These are phyloP conservation scores for Eledone cirrhosa DNA, from an alignment of 2,888 invertebrate species.

Conservation along the genomic window DNA sequence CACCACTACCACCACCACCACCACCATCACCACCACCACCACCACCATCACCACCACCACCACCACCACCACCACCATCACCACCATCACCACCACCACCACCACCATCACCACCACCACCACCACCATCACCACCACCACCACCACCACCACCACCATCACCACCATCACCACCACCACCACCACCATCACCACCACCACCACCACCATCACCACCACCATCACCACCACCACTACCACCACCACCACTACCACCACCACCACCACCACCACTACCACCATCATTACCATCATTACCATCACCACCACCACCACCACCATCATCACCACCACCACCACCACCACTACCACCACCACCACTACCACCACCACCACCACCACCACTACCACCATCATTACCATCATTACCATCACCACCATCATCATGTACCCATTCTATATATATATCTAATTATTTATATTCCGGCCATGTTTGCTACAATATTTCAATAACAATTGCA, in stretches of 20 bases:
- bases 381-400: conserved; percentile 29
- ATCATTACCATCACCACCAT: background rate
- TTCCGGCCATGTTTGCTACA: background rate
- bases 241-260: background rate
- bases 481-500: background rate
- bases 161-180: conserved; percentile 30
- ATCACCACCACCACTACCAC: conserved; percentile 23
- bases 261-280: conserved; percentile 22
- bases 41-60: background rate
- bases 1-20: conserved; percentile 12
- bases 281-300: conserved; percentile 28
- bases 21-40: background rate
- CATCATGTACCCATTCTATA: background rate
- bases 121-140: conserved; percentile 30
- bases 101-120: conserved; percentile 27
- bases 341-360: conserved; percentile 30
- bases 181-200: background rate
- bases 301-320: conserved; percentile 31
- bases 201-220: background rate
- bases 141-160: conserved; percentile 31
- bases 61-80: conserved; percentile 30
- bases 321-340: conserved; percentile 30
- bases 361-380: conserved; percentile 30
- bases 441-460: background rate
- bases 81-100: conserved; percentile 20